Conservation (phyloP, 2,113 vertebrate genomes). For the Platichthys flesus region DNA sequence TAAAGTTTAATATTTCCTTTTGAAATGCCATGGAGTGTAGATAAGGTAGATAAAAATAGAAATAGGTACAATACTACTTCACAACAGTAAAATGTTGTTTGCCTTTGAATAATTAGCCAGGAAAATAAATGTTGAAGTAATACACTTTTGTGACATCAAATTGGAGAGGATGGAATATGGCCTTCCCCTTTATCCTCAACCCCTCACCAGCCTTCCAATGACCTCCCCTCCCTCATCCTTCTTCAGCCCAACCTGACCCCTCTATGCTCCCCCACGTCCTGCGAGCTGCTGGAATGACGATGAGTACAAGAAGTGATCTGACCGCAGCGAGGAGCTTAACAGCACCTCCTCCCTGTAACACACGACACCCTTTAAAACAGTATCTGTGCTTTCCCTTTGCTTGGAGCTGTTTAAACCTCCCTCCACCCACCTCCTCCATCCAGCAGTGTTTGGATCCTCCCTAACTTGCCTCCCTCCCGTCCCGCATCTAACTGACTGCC, state of each 20-base stretch:
- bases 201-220: constrained; percentile 22
- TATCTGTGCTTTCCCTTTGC: constrained; percentile 53
- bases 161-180: neutral
- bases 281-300: constrained; percentile 50
- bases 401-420: constrained; percentile 50
- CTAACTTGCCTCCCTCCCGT: constrained; percentile 12
- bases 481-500: constrained; percentile 50
- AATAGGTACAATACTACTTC: too few relatives aligned
- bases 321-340: constrained; percentile 40
- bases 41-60: neutral
- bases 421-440: constrained; percentile 4
- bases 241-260: constrained; percentile 34
- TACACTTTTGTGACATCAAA: neutral
- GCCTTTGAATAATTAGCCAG: too few relatives aligned
- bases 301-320: constrained; percentile 40
- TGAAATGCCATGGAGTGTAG: too few relatives aligned
- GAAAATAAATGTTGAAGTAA: too few relatives aligned
- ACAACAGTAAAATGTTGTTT: too few relatives aligned
- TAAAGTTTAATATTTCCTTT: too few relatives aligned
- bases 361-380: neutral
- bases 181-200: constrained; percentile 26
- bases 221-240: constrained; percentile 41
- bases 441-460: constrained; percentile 62
- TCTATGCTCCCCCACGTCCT: constrained; percentile 18
- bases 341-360: constrained; percentile 19